Percentiles rank a stretch among this genome's conserved stretches.
phyloP scores from a whole-genome alignment of 1,140 invertebrate genomes.

The Apis dorsata region DNA sequence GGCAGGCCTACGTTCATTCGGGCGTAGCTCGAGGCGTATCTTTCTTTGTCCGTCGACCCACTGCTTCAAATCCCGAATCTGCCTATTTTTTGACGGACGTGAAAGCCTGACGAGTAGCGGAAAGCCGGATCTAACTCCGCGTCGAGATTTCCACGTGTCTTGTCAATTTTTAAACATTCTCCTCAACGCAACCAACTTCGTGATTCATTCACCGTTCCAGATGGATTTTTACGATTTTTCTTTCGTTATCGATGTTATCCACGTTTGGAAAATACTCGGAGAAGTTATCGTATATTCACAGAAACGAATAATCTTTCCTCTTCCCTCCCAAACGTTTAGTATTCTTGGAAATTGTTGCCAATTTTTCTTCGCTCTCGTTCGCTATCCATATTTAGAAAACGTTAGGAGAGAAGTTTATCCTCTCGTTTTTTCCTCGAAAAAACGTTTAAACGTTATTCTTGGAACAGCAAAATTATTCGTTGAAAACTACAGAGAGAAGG shows the following conservation, averaged over 20 bases:
- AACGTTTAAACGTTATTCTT: not conserved
- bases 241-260: too few relatives aligned
- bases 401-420: not conserved
- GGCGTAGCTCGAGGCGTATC: constrained; percentile 34
- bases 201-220: too few relatives aligned
- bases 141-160: constrained; percentile 43
- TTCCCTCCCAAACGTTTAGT: not conserved
- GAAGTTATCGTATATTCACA: too few relatives aligned
- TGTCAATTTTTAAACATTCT: constrained; percentile 54
- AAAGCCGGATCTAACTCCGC: constrained; percentile 48
- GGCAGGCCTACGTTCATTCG: constrained; percentile 32
- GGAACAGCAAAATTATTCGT: not conserved
- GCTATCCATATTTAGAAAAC: not conserved
- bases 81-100: constrained; percentile 39
- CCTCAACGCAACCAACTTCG: not conserved
- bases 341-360: not conserved
- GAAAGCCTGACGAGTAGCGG: constrained; percentile 46
- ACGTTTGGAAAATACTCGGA: too few relatives aligned
- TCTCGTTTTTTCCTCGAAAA: too few relatives aligned
- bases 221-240: too few relatives aligned
- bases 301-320: too few relatives aligned
- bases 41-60: constrained; percentile 35
- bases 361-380: not conserved
- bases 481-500: not conserved
- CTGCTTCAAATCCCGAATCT: constrained; percentile 46